Evolutionary conservation across 2,888 invertebrate species (phyloP), one percentile per base, ranked within the genome.

Genomic region (Petrophora chlorosata): DNA sequence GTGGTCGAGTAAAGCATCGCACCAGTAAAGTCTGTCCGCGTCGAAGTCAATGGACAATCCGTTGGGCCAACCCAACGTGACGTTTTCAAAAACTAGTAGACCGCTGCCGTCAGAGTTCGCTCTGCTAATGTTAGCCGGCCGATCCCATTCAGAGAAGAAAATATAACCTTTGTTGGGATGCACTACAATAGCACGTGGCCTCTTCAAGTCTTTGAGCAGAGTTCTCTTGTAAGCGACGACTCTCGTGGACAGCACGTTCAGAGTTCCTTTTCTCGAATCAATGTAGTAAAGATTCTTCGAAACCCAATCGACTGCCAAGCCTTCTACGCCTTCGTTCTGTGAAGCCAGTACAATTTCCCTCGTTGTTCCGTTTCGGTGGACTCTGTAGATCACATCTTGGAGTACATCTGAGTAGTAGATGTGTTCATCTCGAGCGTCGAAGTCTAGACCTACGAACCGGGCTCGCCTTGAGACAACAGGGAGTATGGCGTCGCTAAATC

Each of bases 341-440:
- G 98, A 98, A 0, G 98, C 98, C 23, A 98, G 80, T 0, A 99
- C 97, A 44, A 97, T 97, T 83, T 97, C 97, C 15, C 94, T 92
- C 0, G 95, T 93, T 0, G 95, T 94, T 32, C 95, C 95, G 65
- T 95, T 95, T 53, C 95, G 91, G 65, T 95, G 95, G 0, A 96
- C 94, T 13, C 95, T 88, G 78, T 97, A 97, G 58, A 98, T 98
- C 0, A 98, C 98, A 78, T 98, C 97, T 84, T 98, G 96, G 12
- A 98, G 92, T 0, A 99, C 98, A 76, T 99, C 99, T 0, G 99
- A 99, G 82, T 98, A 99, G 82, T 99, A 99, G 59, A 99, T 97
- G 67, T 96, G 96, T 67, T 96, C 94, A 62, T 97, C 96, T 38
- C 95, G 90, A 0, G 97, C 95, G 79, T 99, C 98, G 73, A 97